Evolutionary conservation across 2,888 invertebrate genomes (phyloP).

Genomic region (Portevinia maculata): DNA sequence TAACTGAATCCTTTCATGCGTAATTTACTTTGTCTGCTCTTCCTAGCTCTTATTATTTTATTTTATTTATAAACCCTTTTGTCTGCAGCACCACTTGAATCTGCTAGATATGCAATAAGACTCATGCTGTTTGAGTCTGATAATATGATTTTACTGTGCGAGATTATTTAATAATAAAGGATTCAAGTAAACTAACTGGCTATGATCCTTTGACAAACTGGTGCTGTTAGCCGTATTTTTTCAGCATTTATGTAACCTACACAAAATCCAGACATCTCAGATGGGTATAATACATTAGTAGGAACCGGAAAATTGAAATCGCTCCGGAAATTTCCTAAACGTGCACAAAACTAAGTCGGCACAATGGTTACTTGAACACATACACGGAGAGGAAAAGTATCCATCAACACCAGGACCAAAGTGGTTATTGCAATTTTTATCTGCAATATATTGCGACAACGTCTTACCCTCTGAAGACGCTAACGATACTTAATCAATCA

Average conservation of each 20-base stretch:
- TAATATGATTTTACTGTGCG: conserved; percentile 22
- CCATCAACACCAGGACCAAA: conserved; percentile 4
- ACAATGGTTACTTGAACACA: conserved; percentile 15
- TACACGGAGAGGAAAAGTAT: not conserved
- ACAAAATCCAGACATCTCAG: not conserved
- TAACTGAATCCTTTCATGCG: conserved; percentile 52
- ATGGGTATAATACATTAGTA: conserved; percentile 9
- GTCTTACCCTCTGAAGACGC: conserved; percentile 1
- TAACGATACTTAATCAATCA: conserved; percentile 46
- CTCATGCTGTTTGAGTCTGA: conserved; percentile 30
- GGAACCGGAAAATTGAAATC: conserved; percentile 67
- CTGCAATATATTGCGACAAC: conserved; percentile 8
- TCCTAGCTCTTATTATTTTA: not conserved
- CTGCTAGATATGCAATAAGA: conserved; percentile 33
- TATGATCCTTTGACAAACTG: not conserved
- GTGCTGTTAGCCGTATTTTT: too few species aligned
- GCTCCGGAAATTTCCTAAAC: conserved; percentile 48
- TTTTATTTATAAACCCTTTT: not conserved
- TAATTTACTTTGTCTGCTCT: conserved; percentile 44
- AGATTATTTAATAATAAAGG: conserved; percentile 53
- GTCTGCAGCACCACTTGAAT: conserved; percentile 10
- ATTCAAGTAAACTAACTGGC: not conserved
- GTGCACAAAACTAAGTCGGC: conserved; percentile 48
- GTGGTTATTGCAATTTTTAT: conserved; percentile 18
- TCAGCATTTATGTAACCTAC: not conserved